Base-by-base conservation (phyloP, 2,797 vertebrate genomes). In the Oreochromis grahami region DNA sequence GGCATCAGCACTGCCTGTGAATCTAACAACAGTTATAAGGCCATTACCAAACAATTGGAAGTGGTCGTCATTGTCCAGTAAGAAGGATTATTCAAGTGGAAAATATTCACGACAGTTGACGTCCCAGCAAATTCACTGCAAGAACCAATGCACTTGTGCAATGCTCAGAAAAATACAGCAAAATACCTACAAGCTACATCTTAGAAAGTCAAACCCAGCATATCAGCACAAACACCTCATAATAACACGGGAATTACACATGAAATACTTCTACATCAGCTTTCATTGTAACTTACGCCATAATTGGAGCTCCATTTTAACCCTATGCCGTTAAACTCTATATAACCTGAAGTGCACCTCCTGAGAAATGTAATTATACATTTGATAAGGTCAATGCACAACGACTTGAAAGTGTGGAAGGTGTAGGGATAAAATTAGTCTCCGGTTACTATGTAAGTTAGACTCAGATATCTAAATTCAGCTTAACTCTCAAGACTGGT, bases 1-100 rank as follows among this genome's bases (percentile, higher is more conserved):
- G 17, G 9, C 29, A 60, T 60, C 0, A 60, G 6, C 56, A 34
- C 56, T 60, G 9, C 17, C 29, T 0, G 0, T 34, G 2, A 60
- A 34, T 34, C 29, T 34, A 32, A 60, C 17, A 60, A 7, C 17
- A 60, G 56, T 17, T 60, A 36, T 36, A 36, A n/a, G 17, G 32
- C 3, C 9, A 34, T 60, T 60, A 34, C 56, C 56, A 34, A 60
- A n/a, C 9, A 34, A 60, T n/a, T 34, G 32, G 56, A 60, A 34
- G 32, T 60, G 34, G 15, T 60, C 8, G 0, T 7, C 1, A 7
- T 19, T 34, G 56, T 60, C 15, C 56, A 36, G 56, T 34, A 0
- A n/a, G 56, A 60, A 60, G 2, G 17, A 60, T 60, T 60, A 60
- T 36, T 60, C 1, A 60, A 36, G 17, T n/a, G 0, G 56, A 60